Evolutionary conservation across 1,140 invertebrate species (phyloP).

Genomic region (Nasonia giraulti): DNA sequence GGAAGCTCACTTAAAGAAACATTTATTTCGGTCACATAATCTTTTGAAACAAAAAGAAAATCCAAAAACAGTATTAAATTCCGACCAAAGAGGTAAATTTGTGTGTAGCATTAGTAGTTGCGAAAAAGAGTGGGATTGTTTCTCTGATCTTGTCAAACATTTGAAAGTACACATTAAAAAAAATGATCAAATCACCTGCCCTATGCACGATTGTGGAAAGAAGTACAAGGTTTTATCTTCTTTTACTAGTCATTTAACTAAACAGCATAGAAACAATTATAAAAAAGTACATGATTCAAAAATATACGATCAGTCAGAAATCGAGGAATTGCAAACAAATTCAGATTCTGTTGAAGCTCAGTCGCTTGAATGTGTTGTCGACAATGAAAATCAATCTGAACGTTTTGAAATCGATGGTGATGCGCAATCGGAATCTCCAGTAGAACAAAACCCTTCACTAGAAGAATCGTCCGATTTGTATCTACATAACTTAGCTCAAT

Average conservation of each 20-base stretch:
- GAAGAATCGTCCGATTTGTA: background rate
- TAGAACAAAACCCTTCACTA: too few species aligned
- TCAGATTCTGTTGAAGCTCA: background rate
- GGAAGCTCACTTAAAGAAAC: background rate
- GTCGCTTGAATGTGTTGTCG: background rate
- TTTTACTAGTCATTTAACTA: background rate
- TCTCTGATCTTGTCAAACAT: background rate
- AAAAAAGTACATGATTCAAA: background rate
- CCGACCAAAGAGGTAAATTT: background rate
- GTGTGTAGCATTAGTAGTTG: background rate
- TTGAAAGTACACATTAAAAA: constrained; percentile 10
- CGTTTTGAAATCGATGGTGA: background rate
- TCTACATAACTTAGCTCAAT: constrained; percentile 38
- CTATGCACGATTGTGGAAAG: background rate
- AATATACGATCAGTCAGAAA: background rate
- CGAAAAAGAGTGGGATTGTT: background rate
- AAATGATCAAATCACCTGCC: constrained; percentile 2
- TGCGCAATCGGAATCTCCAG: background rate
- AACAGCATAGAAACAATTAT: background rate
- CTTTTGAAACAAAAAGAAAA: background rate
- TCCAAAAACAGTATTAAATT: too few species aligned
- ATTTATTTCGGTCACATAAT: background rate
- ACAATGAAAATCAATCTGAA: background rate
- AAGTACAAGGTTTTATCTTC: background rate
- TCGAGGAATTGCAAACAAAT: background rate